Conservation (phyloP, 2,888 invertebrate genomes). For the Drosophila ustulata region DNA sequence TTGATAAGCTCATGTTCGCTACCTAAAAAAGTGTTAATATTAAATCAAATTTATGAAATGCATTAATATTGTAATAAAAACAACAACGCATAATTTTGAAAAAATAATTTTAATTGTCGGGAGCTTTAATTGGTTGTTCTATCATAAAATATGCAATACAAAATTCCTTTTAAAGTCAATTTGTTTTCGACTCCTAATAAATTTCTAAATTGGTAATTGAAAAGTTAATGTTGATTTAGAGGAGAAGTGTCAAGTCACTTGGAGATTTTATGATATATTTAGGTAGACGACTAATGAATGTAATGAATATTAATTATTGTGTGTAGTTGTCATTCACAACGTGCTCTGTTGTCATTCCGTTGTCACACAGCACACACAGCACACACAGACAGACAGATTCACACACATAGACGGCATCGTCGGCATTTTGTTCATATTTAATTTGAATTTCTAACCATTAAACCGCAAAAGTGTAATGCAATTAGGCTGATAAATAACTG, state of each 20-base stretch:
- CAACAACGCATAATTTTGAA: no score
- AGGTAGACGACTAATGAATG: conserved; percentile 10
- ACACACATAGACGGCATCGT: conserved; percentile 11
- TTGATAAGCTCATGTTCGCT: no score
- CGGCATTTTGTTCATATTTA: conserved; percentile 36
- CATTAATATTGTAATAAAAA: no score
- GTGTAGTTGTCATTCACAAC: conserved; percentile 30
- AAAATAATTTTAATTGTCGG: no score
- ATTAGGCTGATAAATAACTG: conserved; percentile 57
- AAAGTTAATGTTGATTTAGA: background rate
- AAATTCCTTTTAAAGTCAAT: background rate
- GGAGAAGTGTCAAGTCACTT: background rate
- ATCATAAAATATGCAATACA: no score
- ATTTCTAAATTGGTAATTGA: background rate
- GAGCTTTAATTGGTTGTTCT: no score
- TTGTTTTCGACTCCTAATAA: background rate
- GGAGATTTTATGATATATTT: background rate
- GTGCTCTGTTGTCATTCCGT: conserved; percentile 1
- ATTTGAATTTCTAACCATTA: conserved; percentile 47
- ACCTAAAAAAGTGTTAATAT: no score
- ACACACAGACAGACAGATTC: conserved; percentile 38
- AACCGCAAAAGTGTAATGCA: conserved; percentile 64
- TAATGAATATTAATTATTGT: conserved; percentile 43
- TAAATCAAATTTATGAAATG: no score
- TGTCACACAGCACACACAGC: conserved; percentile 13